phyloP scores from a whole-genome alignment of 2,888 invertebrate species.

The Cantharis rufa region DNA sequence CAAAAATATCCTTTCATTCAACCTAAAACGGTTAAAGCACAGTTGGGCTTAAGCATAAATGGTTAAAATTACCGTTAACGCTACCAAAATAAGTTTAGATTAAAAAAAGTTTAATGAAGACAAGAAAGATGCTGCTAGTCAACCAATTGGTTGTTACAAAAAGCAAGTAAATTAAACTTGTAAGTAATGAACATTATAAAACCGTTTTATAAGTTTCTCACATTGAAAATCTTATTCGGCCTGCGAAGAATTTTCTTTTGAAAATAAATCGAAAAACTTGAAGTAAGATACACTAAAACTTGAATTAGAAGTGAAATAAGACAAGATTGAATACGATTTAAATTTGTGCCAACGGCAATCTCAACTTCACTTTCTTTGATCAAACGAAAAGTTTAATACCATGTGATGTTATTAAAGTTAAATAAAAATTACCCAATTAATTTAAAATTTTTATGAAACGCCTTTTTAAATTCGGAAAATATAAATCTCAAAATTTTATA shows the following conservation, averaged over 20 bases:
- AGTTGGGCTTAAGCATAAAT: not conserved
- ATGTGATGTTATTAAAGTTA: not conserved
- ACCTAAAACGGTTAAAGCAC: not conserved
- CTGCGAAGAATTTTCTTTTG: constrained; percentile 3
- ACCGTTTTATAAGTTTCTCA: not conserved
- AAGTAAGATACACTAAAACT: constrained; percentile 14
- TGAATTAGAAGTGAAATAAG: constrained; percentile 12
- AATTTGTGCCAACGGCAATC: constrained; percentile 8
- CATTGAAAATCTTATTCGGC: not conserved
- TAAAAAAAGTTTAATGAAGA: not conserved
- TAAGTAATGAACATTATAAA: not conserved
- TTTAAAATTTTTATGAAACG: not conserved
- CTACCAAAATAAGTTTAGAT: not conserved
- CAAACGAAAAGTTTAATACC: constrained; percentile 2
- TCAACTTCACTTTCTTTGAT: not conserved
- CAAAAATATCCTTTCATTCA: too few relatives aligned
- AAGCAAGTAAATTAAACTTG: not conserved
- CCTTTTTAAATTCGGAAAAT: not conserved
- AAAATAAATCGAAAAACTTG: constrained; percentile 20
- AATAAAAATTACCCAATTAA: not conserved
- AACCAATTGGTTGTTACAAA: not conserved
- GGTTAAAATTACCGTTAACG: not conserved
- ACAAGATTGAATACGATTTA: constrained; percentile 13
- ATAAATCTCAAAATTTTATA: not conserved
- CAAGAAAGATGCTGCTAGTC: not conserved